Evolutionary conservation across 2,797 vertebrate genomes (phyloP), one percentile per base, ranked within the genome.

Genomic region (Eupleurogrammus muticus): DNA sequence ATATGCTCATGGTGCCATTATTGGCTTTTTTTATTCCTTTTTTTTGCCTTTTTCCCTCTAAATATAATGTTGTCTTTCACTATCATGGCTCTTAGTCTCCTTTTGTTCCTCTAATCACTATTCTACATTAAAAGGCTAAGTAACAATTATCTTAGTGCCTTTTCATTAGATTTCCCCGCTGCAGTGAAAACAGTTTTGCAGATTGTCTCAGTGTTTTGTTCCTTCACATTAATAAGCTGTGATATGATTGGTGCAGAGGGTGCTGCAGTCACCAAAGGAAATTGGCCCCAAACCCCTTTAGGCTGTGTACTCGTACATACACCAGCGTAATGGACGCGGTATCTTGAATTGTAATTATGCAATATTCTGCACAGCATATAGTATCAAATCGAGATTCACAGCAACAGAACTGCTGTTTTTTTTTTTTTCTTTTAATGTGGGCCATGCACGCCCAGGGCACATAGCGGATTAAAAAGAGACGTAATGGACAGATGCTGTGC

Each of bases 151-250:
- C 81, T 73, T 70, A 69, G 62, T 65, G 66, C 51, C 63, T 77
- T 88, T 89, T 87, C 68, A 90, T 82, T 82, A 78, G 68, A 85
- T 86, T 83, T 83, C 72, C 76, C 87, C 82, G 82, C 77, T 80
- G 76, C 60, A 76, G 51, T 71, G 77, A 66, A 87, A 87, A 85
- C 64, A 59, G 55, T 74, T 56, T 77, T 59, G 51, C 66, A 84
- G 75, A 90, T 80, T 75, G 70, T 79, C 61, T 77, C 73, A 60
- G 51, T 81, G 20, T 66, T 70, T 75, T 75, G 71, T 75, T 87
- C 19, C 58, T 71, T 66, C 55, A 56, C 57, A 76, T 83, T 82
- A 79, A 86, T 67, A 28, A 3, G 6, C 28, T 28, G 50, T 28
- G 60, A 56, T 23, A 51, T 57, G 62, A 77, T 48, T 69, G 77